phyloP scores from a whole-genome alignment of 2,797 vertebrate species.

The Macropodus opercularis region DNA sequence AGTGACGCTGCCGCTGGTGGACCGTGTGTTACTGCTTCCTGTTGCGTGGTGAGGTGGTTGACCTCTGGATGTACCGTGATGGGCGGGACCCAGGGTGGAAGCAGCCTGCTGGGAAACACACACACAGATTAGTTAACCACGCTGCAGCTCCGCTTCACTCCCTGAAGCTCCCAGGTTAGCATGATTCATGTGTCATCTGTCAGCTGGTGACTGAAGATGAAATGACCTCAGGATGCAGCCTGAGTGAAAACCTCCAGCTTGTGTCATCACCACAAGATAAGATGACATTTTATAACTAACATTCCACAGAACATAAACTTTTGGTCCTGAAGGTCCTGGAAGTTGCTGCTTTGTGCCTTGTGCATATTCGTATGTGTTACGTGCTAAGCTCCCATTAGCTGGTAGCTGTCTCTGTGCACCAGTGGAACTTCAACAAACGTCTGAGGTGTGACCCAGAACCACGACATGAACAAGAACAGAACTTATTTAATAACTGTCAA shows the following conservation, averaged over 20 bases:
- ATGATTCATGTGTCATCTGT: not conserved
- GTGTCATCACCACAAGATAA: not conserved
- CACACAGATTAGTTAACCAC: constrained; percentile 19
- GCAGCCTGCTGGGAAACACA: constrained; percentile 37
- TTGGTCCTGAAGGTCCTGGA: too few relatives aligned
- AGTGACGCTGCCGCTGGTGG: constrained; percentile 53
- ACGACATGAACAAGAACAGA: too few relatives aligned
- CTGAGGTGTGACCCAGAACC: too few relatives aligned
- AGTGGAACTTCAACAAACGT: too few relatives aligned
- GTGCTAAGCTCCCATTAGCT: too few relatives aligned
- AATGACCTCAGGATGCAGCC: not conserved
- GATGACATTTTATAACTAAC: too few relatives aligned
- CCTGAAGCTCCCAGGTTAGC: not conserved
- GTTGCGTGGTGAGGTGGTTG: constrained; percentile 65
- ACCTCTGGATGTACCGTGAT: constrained; percentile 84
- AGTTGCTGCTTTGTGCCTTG: too few relatives aligned
- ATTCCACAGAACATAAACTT: too few relatives aligned
- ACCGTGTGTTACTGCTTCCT: constrained; percentile 87
- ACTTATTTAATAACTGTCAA: too few relatives aligned
- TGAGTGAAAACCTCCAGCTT: not conserved
- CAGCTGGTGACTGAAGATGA: not conserved
- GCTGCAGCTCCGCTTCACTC: not conserved
- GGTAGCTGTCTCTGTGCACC: too few relatives aligned
- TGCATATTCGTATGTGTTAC: too few relatives aligned
- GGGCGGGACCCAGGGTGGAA: constrained; percentile 82